Percentiles rank a stretch among this genome's conserved stretches.
Evolutionary conservation across 2,113 vertebrate genomes (phyloP).

Genomic region (Menidia beryllina): DNA sequence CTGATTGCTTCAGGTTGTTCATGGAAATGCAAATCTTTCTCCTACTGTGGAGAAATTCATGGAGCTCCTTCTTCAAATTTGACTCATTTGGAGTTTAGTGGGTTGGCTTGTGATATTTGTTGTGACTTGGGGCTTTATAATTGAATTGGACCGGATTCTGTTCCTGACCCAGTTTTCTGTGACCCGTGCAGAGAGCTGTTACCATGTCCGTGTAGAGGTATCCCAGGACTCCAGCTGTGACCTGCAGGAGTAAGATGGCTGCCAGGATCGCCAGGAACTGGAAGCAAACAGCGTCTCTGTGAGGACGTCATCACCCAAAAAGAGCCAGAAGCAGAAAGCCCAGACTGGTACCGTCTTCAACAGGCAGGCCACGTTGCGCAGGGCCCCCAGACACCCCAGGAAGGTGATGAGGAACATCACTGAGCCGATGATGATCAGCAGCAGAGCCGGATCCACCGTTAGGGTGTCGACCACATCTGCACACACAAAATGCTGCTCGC

Average conservation of each 20-base stretch:
- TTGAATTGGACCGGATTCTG: too few species aligned
- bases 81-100: too few species aligned
- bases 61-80: too few species aligned
- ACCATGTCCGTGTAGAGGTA: constrained; percentile 85
- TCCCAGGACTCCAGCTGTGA: constrained; percentile 75
- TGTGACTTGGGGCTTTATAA: too few species aligned
- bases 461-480: constrained; percentile 83
- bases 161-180: neutral
- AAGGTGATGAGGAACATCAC: constrained; percentile 83
- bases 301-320: neutral
- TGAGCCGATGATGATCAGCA: constrained; percentile 79
- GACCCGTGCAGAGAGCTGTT: neutral
- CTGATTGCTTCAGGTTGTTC: too few species aligned
- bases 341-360: constrained; percentile 70
- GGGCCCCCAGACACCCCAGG: constrained; percentile 83
- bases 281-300: neutral
- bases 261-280: constrained; percentile 83
- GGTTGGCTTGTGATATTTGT: too few species aligned
- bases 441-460: constrained; percentile 80
- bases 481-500: constrained; percentile 17
- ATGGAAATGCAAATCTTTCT: too few species aligned
- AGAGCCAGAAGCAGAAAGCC: too few species aligned
- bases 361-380: constrained; percentile 77
- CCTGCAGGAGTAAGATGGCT: constrained; percentile 80
- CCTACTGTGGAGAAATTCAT: too few species aligned